phyloP scores from a whole-genome alignment of 2,113 vertebrate species.

The Eolophus roseicapilla region DNA sequence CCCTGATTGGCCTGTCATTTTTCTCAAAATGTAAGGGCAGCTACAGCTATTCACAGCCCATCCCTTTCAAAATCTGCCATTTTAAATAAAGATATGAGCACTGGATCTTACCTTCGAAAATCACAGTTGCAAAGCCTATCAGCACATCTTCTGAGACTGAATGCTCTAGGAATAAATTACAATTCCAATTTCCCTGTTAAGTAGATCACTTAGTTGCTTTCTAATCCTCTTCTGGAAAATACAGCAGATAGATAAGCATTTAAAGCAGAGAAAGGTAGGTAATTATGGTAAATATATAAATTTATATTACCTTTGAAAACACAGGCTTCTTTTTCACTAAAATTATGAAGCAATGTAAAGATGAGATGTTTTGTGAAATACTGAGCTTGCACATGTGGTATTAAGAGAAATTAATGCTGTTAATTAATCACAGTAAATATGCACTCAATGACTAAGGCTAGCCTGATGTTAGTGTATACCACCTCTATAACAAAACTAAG shows the following conservation, averaged over 20 bases:
- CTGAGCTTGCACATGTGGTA: neutral
- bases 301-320: neutral
- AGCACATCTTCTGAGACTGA: neutral
- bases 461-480: neutral
- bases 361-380: neutral
- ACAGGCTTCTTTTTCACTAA: neutral
- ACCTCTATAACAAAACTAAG: neutral
- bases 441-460: neutral
- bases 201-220: neutral
- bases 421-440: neutral
- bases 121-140: neutral
- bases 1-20: neutral
- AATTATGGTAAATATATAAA: neutral
- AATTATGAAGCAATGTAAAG: neutral
- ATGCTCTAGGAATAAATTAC: neutral
- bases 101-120: neutral
- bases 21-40: neutral
- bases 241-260: neutral
- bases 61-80: neutral
- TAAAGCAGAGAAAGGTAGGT: neutral
- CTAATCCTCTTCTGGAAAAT: neutral
- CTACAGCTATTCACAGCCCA: neutral
- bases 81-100: neutral
- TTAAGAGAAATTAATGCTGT: neutral
- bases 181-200: neutral